These are phyloP conservation scores for Ctenoplectra terminalis DNA, from an alignment of 1,140 invertebrate genomes.

Conservation along the genomic window DNA sequence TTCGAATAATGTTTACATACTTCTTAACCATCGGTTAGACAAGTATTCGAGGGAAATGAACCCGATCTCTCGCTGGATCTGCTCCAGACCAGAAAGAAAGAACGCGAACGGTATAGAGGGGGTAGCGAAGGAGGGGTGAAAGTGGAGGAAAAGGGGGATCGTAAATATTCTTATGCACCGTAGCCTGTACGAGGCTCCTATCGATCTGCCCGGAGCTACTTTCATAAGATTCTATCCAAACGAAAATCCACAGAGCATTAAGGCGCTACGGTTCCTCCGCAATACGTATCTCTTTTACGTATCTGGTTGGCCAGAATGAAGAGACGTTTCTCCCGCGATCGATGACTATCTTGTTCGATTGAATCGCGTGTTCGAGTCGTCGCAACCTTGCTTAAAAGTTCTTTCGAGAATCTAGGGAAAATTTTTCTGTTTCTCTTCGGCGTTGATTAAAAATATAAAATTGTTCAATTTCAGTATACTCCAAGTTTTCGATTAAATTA, in stretches of 20 bases:
- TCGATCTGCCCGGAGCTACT: conserved; percentile 56
- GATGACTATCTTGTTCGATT: conserved; percentile 4
- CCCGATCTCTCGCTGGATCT: conserved; percentile 48
- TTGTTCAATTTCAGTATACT: too few species aligned
- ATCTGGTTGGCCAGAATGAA: not conserved
- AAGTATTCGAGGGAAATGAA: conserved; percentile 54
- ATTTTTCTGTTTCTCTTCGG: not conserved
- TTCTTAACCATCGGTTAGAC: conserved; percentile 34
- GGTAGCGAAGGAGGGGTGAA: not conserved
- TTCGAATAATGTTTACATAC: conserved; percentile 28
- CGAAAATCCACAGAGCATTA: conserved; percentile 47
- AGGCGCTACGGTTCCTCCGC: not conserved
- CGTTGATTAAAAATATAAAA: too few species aligned
- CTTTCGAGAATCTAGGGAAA: not conserved
- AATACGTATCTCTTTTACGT: conserved; percentile 5
- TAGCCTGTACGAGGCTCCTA: conserved; percentile 48
- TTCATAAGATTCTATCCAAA: conserved; percentile 59
- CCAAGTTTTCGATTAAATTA: too few species aligned
- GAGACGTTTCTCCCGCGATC: conserved; percentile 13
- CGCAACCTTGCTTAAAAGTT: not conserved
- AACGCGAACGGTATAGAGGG: not conserved
- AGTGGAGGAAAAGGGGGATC: conserved; percentile 14
- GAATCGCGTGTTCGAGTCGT: not conserved
- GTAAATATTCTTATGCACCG: conserved; percentile 63
- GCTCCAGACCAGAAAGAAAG: conserved; percentile 36